phyloP scores from a whole-genome alignment of 2,888 invertebrate species.

The Myopa tessellatipennis region DNA sequence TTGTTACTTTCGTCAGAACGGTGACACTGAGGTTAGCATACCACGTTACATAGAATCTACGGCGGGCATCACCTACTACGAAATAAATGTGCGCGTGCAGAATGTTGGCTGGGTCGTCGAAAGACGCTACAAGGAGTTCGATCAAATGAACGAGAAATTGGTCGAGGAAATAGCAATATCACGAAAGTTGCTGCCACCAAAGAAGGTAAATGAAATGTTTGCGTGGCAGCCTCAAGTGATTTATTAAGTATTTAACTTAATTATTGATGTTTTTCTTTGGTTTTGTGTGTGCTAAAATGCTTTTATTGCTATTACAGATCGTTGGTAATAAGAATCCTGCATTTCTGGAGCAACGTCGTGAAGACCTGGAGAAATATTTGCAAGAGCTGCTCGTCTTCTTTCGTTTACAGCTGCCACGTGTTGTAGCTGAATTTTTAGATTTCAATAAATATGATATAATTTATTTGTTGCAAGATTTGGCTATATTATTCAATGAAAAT shows the following conservation, averaged over 20 bases:
- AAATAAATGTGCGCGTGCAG: conserved; percentile 76
- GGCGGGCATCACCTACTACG: conserved; percentile 79
- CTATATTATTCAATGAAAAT: conserved; percentile 80
- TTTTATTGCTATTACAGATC: conserved; percentile 64
- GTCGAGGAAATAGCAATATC: conserved; percentile 82
- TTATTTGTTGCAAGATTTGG: conserved; percentile 83
- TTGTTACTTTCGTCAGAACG: conserved; percentile 77
- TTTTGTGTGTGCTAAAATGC: too few species aligned
- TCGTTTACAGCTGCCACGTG: conserved; percentile 82
- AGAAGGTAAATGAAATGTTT: conserved; percentile 72
- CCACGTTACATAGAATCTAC: conserved; percentile 73
- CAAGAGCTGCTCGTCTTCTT: conserved; percentile 80
- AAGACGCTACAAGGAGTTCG: conserved; percentile 89
- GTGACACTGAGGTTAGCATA: conserved; percentile 76
- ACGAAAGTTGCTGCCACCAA: conserved; percentile 89
- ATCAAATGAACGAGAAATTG: conserved; percentile 86
- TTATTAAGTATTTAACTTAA: neutral
- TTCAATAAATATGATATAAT: conserved; percentile 91
- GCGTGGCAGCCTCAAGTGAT: neutral
- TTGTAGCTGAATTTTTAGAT: conserved; percentile 86
- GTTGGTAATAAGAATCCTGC: conserved; percentile 89
- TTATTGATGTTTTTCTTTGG: neutral
- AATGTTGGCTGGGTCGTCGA: conserved; percentile 83
- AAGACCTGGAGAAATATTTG: conserved; percentile 84
- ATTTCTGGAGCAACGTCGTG: conserved; percentile 86